Conservation (phyloP, 2,113 vertebrate genomes). For the Elephantulus edwardii region DNA sequence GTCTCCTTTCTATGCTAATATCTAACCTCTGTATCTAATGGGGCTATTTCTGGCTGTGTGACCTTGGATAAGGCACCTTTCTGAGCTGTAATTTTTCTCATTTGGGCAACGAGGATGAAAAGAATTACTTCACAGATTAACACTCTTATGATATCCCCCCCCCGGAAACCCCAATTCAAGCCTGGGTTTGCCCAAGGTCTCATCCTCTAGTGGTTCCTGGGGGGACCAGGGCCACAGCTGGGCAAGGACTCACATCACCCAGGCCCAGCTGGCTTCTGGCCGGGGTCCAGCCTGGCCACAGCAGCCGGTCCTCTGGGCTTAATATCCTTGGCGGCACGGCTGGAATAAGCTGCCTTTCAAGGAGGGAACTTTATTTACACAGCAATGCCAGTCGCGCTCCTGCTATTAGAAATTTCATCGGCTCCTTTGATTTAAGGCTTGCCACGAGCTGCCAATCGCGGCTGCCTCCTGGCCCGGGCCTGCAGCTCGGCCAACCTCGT, state of each 20-base stretch:
- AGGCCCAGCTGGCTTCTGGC: slow-evolving; percentile 62
- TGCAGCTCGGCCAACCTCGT: slow-evolving; percentile 35
- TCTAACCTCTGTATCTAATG: fast-evolving
- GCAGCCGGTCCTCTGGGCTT: slow-evolving; percentile 57
- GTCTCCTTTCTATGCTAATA: too few relatives aligned
- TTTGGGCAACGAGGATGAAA: background rate
- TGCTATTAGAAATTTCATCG: slow-evolving; percentile 79
- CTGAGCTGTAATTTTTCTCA: background rate
- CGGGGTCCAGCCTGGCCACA: slow-evolving; percentile 38
- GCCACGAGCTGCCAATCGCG: slow-evolving; percentile 68
- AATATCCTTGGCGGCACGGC: slow-evolving; percentile 28
- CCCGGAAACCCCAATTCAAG: fast-evolving
- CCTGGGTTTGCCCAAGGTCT: background rate
- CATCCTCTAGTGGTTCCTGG: background rate
- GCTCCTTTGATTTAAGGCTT: slow-evolving; percentile 76
- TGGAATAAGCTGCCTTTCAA: slow-evolving; percentile 71
- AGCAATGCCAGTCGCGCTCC: slow-evolving; percentile 69
- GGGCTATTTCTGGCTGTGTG: fast-evolving
- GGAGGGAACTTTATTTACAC: slow-evolving; percentile 41
- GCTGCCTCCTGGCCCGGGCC: slow-evolving; percentile 45
- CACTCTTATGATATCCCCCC: background rate
- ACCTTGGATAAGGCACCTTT: background rate
- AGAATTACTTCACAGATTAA: background rate
- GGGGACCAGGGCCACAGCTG: background rate
- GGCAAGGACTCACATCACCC: background rate